Evolutionary conservation across 2,797 vertebrate genomes (phyloP).

Genomic region (Pantherophis vulpinus): DNA sequence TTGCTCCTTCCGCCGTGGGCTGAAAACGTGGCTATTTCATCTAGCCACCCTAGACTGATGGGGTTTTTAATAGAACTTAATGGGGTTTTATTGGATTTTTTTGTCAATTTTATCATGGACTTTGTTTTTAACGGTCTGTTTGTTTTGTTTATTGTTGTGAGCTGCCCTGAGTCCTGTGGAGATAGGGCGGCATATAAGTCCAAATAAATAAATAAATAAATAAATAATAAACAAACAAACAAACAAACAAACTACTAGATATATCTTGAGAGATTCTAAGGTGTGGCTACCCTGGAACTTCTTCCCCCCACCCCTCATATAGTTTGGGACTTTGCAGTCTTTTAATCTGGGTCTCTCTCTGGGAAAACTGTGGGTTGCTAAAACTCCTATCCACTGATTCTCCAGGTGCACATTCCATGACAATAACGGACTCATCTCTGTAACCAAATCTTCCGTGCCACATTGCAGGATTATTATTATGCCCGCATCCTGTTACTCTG

Average conservation of each 20-base stretch:
- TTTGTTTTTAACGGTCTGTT: too few species aligned
- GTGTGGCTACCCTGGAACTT: neutral
- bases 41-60: too few species aligned
- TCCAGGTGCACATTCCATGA: neutral
- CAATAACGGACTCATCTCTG: neutral
- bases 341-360: neutral
- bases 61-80: too few species aligned
- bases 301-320: neutral
- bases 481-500: neutral
- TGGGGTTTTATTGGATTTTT: too few species aligned
- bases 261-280: neutral
- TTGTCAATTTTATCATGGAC: too few species aligned
- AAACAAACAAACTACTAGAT: neutral
- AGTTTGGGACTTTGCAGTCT: neutral
- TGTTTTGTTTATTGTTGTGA: too few species aligned
- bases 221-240: too few species aligned
- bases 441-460: neutral
- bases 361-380: neutral
- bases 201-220: too few species aligned
- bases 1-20: too few species aligned
- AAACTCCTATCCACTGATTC: neutral
- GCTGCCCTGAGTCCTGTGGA: too few species aligned
- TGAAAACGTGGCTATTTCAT: too few species aligned
- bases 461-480: neutral
- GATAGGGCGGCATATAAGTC: too few species aligned